Evolutionary conservation across 2,113 vertebrate species (phyloP), one percentile per base, ranked within the genome.

Genomic region (Baryphthengus martii): DNA sequence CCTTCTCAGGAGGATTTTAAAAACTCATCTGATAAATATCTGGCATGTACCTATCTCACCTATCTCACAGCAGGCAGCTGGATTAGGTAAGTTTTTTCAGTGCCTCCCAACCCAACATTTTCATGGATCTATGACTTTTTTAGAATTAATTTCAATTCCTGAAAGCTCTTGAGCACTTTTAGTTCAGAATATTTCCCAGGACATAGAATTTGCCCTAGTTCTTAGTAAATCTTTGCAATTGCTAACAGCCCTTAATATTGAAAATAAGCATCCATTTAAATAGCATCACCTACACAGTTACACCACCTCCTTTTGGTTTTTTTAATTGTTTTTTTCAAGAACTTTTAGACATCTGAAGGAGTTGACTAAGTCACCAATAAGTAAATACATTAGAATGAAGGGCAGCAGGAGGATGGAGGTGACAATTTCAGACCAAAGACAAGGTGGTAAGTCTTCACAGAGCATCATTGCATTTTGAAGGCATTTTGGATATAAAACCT

Each of bases 41-140:
- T 59, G 66, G 7, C 28, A 23, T 9, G 20, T 33, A 59, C 31
- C 31, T n/a, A n/a, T n/a, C n/a, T n/a, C n/a, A n/a, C n/a, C 37
- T 28, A 33, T 77, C 23, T 63, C n/a, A 44, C 5, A 58, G 62
- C 18, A 79, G 52, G 18, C n/a, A 4, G 52, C 3, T 55, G 77
- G 26, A 70, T 17, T 65, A 65, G 4, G 1, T 33, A 17, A 8
- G 5, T 17, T 68, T 75, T 62, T 40, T 0, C 66, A 80, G 17
- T 71, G 29, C 58, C 40, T 78, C 33, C 58, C 61, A 78, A 25
- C 11, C 37, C 39, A 59, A 70, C 25, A 77, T 65, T 45, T 1
- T 0, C 39, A 68, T 0, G 0, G 25, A 65, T 62, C 45, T 70
- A 8, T 42, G 29, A 52, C 29, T 61, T 61, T 61, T 61, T 13